phyloP scores from a whole-genome alignment of 2,113 vertebrate genomes.

The Sakesphorus luctuosus region DNA sequence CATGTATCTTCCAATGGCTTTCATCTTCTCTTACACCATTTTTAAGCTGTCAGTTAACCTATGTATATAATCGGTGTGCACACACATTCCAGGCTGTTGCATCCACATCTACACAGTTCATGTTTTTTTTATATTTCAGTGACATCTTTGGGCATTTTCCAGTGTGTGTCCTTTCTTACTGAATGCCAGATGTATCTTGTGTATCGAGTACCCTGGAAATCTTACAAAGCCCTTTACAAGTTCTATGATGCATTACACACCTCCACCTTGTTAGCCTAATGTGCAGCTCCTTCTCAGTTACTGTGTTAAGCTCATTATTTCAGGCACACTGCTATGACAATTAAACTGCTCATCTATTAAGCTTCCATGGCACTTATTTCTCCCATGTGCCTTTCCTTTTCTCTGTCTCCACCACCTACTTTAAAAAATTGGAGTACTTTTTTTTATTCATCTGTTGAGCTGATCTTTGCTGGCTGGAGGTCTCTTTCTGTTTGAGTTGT shows the following conservation, averaged over 20 bases:
- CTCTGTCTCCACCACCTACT: neutral
- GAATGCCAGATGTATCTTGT: neutral
- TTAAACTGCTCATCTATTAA: conserved; percentile 21
- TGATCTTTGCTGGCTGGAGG: neutral
- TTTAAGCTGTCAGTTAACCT: neutral
- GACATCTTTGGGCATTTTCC: neutral
- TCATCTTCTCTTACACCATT: neutral
- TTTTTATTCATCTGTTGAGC: neutral
- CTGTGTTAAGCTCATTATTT: conserved; percentile 3
- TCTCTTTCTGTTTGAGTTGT: neutral
- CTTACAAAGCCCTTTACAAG: neutral
- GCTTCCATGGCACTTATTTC: neutral
- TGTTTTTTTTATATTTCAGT: neutral
- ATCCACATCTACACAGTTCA: neutral
- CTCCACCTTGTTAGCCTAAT: conserved; percentile 3
- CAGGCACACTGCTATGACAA: neutral
- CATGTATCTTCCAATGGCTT: neutral
- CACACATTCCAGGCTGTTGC: neutral
- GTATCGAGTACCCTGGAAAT: neutral
- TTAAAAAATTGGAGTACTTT: neutral
- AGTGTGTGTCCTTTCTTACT: neutral
- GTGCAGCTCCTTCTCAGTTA: neutral
- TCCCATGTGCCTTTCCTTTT: neutral
- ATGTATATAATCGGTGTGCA: neutral
- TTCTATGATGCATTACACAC: neutral